These are phyloP conservation scores for Fabriciana adippe DNA, from an alignment of 2,888 invertebrate species.

Conservation along the genomic window DNA sequence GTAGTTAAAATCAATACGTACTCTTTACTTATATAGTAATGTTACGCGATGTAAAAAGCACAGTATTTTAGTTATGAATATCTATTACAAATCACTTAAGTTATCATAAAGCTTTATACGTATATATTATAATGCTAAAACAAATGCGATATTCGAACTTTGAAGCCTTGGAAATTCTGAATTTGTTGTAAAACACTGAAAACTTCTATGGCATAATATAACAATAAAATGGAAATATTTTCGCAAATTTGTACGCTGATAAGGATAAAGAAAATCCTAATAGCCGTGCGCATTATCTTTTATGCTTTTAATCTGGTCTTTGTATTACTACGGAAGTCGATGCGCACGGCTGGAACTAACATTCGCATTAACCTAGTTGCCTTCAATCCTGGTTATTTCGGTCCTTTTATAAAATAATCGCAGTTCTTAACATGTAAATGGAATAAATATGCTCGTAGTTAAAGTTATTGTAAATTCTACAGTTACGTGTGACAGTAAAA, in stretches of 20 bases:
- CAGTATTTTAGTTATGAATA: too few relatives aligned
- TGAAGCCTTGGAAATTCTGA: not conserved
- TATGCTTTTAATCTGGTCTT: conserved; percentile 43
- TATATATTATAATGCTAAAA: not conserved
- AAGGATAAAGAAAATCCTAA: conserved; percentile 33
- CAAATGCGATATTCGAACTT: too few relatives aligned
- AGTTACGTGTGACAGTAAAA: not conserved
- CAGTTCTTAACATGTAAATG: conserved; percentile 9
- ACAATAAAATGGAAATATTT: conserved; percentile 26
- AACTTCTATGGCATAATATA: conserved; percentile 25
- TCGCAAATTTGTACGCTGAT: conserved; percentile 28
- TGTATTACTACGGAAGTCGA: conserved; percentile 37
- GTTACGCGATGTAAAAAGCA: too few relatives aligned
- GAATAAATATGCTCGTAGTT: conserved; percentile 11
- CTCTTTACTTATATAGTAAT: too few relatives aligned
- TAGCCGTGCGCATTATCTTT: conserved; percentile 41
- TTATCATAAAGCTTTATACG: not conserved
- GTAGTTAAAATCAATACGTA: too few relatives aligned
- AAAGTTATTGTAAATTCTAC: not conserved
- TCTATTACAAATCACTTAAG: too few relatives aligned
- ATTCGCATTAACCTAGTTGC: conserved; percentile 43
- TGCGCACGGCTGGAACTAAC: conserved; percentile 40
- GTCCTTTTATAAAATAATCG: conserved; percentile 31
- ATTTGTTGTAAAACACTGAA: conserved; percentile 9
- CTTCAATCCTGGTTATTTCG: conserved; percentile 29